Evolutionary conservation across 2,888 invertebrate genomes (phyloP).

Genomic region (Coecobrya sp.): DNA sequence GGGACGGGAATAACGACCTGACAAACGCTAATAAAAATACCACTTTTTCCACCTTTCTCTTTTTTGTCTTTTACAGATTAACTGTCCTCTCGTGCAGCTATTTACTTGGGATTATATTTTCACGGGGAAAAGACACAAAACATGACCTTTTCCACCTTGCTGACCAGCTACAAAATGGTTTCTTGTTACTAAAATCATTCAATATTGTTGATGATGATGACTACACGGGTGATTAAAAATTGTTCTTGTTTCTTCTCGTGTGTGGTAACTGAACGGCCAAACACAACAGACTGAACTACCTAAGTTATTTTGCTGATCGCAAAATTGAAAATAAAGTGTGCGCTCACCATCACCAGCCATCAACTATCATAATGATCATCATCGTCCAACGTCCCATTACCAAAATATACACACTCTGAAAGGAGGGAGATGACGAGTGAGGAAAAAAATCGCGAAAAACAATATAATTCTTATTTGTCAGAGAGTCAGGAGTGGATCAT

Average conservation of each 20-base stretch:
- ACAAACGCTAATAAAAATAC: no score
- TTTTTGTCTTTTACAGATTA: no score
- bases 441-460: constrained; percentile 27
- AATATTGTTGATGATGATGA: neutral
- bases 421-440: neutral
- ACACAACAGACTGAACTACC: constrained; percentile 75
- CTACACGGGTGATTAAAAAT: neutral
- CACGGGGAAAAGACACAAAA: neutral
- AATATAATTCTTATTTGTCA: constrained; percentile 73
- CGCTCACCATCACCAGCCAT: constrained; percentile 29
- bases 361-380: neutral
- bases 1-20: no score
- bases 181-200: neutral
- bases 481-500: neutral
- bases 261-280: constrained; percentile 76
- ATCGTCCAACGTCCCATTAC: constrained; percentile 11
- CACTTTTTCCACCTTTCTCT: no score
- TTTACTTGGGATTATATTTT: no score
- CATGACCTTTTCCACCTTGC: neutral
- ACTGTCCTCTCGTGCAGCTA: no score
- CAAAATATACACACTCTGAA: constrained; percentile 53
- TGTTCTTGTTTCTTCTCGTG: neutral
- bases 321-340: constrained; percentile 74
- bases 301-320: constrained; percentile 67
- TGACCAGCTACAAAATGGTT: neutral